Percentiles rank a stretch among this genome's conserved stretches.
Conservation (phyloP, 30 jellyfish, hydroid and myxozoan genomes). For the Clytia hemisphaerica region DNA sequence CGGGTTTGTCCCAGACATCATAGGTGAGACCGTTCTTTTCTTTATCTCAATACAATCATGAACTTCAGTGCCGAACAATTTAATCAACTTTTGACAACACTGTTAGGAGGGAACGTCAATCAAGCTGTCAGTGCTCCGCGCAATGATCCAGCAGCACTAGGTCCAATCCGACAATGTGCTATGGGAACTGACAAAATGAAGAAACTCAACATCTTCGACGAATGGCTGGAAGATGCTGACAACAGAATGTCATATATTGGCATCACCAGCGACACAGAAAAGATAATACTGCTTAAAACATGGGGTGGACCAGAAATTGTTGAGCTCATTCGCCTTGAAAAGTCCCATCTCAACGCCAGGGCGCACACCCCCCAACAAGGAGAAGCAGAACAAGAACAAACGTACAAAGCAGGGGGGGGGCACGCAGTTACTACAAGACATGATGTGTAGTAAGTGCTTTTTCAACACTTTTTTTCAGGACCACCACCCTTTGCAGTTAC, state of each 20-base stretch:
- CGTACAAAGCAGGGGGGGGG: too few species aligned
- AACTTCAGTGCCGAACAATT: constrained; percentile 19
- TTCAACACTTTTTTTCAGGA: too few species aligned
- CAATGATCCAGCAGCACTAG: constrained; percentile 30
- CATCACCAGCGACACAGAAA: constrained; percentile 1
- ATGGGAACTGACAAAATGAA: constrained; percentile 17
- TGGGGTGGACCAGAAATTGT: constrained; percentile 24
- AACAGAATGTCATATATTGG: not conserved
- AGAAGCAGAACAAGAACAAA: too few species aligned
- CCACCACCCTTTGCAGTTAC: too few species aligned
- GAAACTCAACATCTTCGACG: constrained; percentile 26
- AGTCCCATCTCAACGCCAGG: constrained; percentile 20
- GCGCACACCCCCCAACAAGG: not conserved
- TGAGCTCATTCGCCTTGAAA: constrained; percentile 29
- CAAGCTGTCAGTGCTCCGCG: not conserved
- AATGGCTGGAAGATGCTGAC: constrained; percentile 16
- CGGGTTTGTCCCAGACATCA: too few species aligned
- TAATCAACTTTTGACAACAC: constrained; percentile 5
- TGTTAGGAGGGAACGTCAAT: constrained; percentile 18
- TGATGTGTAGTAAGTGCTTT: too few species aligned
- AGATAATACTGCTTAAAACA: constrained; percentile 21
- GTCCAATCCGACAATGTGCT: constrained; percentile 28
- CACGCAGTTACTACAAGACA: too few species aligned
- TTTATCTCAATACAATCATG: not conserved
- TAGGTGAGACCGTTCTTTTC: too few species aligned